Conservation (phyloP, 2,888 invertebrate species). For the Galerucella pusilla region DNA sequence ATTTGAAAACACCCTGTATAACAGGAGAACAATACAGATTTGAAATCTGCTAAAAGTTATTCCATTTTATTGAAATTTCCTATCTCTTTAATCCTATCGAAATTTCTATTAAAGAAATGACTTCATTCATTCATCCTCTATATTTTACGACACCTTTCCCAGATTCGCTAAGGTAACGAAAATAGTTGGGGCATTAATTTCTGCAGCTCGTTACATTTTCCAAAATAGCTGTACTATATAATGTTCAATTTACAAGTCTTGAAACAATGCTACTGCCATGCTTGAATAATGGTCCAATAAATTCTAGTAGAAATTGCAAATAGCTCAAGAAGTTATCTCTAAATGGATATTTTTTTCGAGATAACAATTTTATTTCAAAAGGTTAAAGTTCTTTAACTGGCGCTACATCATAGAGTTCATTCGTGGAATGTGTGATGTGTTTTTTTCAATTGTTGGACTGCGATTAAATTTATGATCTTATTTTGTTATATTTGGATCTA, state of each 20-base stretch:
- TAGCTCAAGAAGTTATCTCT: conserved; percentile 23
- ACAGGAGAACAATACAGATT: no score
- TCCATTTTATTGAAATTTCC: no score
- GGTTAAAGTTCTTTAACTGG: conserved; percentile 39
- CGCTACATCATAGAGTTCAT: conserved; percentile 22
- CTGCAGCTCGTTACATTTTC: not conserved
- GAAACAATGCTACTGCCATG: conserved; percentile 26
- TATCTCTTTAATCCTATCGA: no score
- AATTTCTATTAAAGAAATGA: no score
- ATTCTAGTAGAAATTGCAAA: conserved; percentile 22
- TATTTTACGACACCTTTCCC: not conserved
- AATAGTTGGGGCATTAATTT: not conserved
- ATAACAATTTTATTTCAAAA: conserved; percentile 34
- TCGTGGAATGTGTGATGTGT: conserved; percentile 3
- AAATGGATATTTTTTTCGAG: conserved; percentile 24
- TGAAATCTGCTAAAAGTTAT: no score
- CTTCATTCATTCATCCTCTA: no score
- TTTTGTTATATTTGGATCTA: not conserved
- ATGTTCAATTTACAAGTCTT: conserved; percentile 35
- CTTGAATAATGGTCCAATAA: conserved; percentile 23
- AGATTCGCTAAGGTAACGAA: not conserved
- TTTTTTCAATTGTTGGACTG: not conserved
- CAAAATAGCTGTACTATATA: not conserved
- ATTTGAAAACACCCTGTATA: no score
- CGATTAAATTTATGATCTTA: not conserved